Evolutionary conservation across 2,888 invertebrate genomes (phyloP).

Genomic region (Philhelius pedissequus): DNA sequence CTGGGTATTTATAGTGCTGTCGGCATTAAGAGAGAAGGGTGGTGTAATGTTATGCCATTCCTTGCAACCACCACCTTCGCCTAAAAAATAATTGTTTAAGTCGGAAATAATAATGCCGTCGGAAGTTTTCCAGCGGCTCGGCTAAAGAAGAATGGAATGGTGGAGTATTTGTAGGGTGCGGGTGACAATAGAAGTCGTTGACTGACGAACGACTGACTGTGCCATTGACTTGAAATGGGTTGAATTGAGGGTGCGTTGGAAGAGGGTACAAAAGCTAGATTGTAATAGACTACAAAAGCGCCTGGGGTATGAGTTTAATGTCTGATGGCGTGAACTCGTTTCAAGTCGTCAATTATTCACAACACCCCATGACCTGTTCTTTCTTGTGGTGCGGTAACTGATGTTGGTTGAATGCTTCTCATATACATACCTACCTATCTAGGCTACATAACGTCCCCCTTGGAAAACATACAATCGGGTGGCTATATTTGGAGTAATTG

Average conservation of each 20-base stretch:
- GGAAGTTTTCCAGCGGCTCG: conserved; percentile 45
- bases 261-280: conserved; percentile 21
- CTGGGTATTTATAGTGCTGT: conserved; percentile 62
- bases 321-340: conserved; percentile 69
- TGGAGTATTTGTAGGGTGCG: neutral
- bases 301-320: conserved; percentile 46
- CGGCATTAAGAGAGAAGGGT: conserved; percentile 38
- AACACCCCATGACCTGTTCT: conserved; percentile 49
- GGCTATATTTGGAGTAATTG: conserved; percentile 66
- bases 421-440: neutral
- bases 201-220: conserved; percentile 61
- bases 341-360: conserved; percentile 68
- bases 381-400: conserved; percentile 8
- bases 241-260: neutral
- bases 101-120: conserved; percentile 68
- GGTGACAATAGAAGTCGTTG: conserved; percentile 61
- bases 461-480: conserved; percentile 13
- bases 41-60: conserved; percentile 46
- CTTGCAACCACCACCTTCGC: neutral
- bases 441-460: neutral
- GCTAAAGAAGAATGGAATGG: neutral
- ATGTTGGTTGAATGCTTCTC: neutral
- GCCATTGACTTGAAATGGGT: conserved; percentile 50
- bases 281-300: conserved; percentile 19
- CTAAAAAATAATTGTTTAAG: conserved; percentile 61